A percentile compares a stretch with the other conserved stretches of the same genome.
phyloP scores from a whole-genome alignment of 2,797 vertebrate genomes.

The Tauraco hartlaubi region DNA sequence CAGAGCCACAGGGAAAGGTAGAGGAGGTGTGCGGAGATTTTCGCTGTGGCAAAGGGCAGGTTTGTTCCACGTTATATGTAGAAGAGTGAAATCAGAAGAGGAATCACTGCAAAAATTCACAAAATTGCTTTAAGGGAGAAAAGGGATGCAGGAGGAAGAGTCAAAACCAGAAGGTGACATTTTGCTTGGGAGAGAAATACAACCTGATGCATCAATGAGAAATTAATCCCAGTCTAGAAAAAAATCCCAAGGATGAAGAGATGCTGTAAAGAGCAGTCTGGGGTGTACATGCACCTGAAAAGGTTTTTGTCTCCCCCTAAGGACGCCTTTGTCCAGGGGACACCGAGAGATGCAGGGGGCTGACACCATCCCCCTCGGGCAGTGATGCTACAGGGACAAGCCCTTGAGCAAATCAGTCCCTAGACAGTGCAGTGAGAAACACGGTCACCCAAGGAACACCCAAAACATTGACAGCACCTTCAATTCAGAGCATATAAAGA shows the following conservation, averaged over 20 bases:
- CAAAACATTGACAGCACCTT: rapidly evolving
- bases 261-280: not conserved
- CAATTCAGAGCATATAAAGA: not conserved
- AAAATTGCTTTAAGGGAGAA: not conserved
- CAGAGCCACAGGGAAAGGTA: not conserved
- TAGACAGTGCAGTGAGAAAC: not conserved
- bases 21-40: not conserved
- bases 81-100: not conserved
- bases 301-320: not conserved
- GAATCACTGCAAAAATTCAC: not conserved
- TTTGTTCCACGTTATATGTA: not conserved
- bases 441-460: not conserved
- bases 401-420: not conserved
- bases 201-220: not conserved
- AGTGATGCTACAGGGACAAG: rapidly evolving
- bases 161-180: not conserved
- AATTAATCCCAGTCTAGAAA: not conserved
- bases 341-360: not conserved
- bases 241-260: not conserved
- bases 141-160: not conserved
- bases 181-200: not conserved
- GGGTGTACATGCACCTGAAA: not conserved
- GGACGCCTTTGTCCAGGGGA: not conserved
- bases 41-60: not conserved
- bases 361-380: rapidly evolving